phyloP scores from a whole-genome alignment of 1,140 invertebrate genomes.

The Pachypsylla venusta region DNA sequence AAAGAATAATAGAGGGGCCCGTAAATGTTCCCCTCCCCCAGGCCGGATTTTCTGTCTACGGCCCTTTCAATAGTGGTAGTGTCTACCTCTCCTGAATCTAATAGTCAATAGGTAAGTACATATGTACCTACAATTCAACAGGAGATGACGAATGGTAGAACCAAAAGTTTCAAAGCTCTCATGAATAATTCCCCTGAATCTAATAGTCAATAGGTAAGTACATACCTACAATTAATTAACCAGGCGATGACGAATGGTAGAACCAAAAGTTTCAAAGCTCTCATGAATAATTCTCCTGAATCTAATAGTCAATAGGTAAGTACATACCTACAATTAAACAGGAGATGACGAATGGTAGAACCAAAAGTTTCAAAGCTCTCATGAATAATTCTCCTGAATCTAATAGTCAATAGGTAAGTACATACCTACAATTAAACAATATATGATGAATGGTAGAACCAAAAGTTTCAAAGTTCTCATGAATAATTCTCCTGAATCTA shows the following conservation, averaged over 20 bases:
- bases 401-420: too few species aligned
- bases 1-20: too few species aligned
- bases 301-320: too few species aligned
- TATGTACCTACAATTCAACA: slow-evolving; percentile 61
- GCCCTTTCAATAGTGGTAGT: too few species aligned
- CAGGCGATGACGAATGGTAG: slow-evolving; percentile 75
- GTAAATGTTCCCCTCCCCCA: too few species aligned
- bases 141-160: slow-evolving; percentile 72
- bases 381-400: slow-evolving; percentile 82
- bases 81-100: too few species aligned
- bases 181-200: slow-evolving; percentile 82
- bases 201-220: too few species aligned
- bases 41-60: too few species aligned
- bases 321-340: slow-evolving; percentile 61
- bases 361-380: slow-evolving; percentile 73
- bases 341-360: slow-evolving; percentile 72
- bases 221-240: slow-evolving; percentile 54
- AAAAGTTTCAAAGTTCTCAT: slow-evolving; percentile 75
- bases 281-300: slow-evolving; percentile 79
- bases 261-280: slow-evolving; percentile 74
- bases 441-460: slow-evolving; percentile 75
- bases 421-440: slow-evolving; percentile 65
- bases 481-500: slow-evolving; percentile 78
- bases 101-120: too few species aligned
- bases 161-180: slow-evolving; percentile 73